These are phyloP conservation scores for Lathronympha strigana DNA, from an alignment of 2,888 invertebrate species.

Conservation along the genomic window DNA sequence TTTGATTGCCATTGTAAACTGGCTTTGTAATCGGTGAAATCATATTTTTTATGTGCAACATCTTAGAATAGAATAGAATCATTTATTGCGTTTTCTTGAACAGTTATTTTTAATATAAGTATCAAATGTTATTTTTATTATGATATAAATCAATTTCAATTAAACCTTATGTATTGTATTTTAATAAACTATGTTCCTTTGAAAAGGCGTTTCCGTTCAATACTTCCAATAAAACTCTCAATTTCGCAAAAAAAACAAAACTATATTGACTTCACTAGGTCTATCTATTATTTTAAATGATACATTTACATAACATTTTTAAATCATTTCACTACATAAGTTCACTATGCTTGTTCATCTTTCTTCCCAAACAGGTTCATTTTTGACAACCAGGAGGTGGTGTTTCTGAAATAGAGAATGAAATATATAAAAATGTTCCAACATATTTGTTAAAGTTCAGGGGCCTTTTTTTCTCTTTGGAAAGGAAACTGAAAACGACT, in stretches of 20 bases:
- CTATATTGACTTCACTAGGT: constrained; percentile 50
- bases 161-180: constrained; percentile 26
- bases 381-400: constrained; percentile 88
- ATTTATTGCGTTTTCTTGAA: too few relatives aligned
- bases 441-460: too few relatives aligned
- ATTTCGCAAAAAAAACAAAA: constrained; percentile 56
- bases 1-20: too few relatives aligned
- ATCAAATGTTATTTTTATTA: constrained; percentile 11
- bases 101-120: background rate
- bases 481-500: too few relatives aligned
- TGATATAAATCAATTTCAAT: constrained; percentile 13
- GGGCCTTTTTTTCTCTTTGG: too few relatives aligned
- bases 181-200: constrained; percentile 27
- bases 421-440: too few relatives aligned
- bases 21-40: background rate
- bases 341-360: constrained; percentile 79
- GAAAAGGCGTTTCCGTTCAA: constrained; percentile 34
- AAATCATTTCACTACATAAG: constrained; percentile 47
- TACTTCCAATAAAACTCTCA: constrained; percentile 48
- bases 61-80: too few relatives aligned
- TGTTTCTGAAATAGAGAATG: constrained; percentile 59
- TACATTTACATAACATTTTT: constrained; percentile 69
- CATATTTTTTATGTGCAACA: background rate
- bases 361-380: constrained; percentile 91
- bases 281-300: constrained; percentile 56